Conservation (phyloP, 2,113 vertebrate species). For the Brachyhypopomus gauderio region DNA sequence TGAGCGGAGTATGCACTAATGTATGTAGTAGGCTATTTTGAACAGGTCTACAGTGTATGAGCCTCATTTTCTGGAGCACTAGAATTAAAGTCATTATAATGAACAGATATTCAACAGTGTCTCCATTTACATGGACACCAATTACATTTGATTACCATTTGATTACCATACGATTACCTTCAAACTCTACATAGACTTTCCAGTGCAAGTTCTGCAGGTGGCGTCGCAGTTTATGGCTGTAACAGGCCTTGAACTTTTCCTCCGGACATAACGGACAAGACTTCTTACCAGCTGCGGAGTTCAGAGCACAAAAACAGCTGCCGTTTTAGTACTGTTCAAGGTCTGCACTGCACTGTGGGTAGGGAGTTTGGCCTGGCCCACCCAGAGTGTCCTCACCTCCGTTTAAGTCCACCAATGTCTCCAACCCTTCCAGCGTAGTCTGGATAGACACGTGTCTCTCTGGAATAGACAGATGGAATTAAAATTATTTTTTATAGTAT, state of each 20-base stretch:
- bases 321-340: neutral
- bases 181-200: constrained; percentile 96
- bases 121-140: neutral
- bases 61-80: too few species aligned
- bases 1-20: too few species aligned
- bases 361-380: too few species aligned
- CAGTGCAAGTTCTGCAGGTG: constrained; percentile 97
- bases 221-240: constrained; percentile 86
- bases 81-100: neutral
- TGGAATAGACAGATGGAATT: constrained; percentile 65
- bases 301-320: neutral
- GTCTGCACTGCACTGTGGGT: neutral
- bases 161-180: constrained; percentile 75
- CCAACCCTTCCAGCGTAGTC: constrained; percentile 82
- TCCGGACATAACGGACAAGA: constrained; percentile 91
- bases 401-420: constrained; percentile 81
- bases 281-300: constrained; percentile 79
- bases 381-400: constrained; percentile 68
- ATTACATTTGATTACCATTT: too few species aligned
- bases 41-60: too few species aligned
- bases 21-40: too few species aligned
- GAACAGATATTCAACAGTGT: neutral
- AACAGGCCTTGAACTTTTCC: constrained; percentile 91
- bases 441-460: constrained; percentile 95
- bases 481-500: neutral